These are phyloP conservation scores for Cinclus mexicanus DNA, from an alignment of 2,113 vertebrate genomes.

Conservation along the genomic window DNA sequence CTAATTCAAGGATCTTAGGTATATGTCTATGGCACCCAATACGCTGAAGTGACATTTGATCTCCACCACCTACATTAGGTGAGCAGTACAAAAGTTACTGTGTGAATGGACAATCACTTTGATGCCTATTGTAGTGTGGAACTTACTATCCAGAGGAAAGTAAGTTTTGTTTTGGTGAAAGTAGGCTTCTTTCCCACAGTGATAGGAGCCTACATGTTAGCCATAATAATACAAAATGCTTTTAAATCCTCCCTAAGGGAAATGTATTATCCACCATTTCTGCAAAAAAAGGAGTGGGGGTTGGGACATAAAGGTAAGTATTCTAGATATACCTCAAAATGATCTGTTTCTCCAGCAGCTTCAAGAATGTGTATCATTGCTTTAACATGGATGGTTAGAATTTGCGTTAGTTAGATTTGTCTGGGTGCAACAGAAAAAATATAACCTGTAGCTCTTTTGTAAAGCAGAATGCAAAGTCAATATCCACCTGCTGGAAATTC, in stretches of 20 bases:
- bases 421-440: not conserved
- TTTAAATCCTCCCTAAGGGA: slow-evolving; percentile 63
- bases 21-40: not conserved
- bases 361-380: slow-evolving; percentile 30
- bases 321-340: slow-evolving; percentile 64
- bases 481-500: not conserved
- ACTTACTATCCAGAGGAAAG: not conserved
- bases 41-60: not conserved
- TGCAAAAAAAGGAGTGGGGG: slow-evolving; percentile 52
- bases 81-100: not conserved
- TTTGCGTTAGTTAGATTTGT: slow-evolving; percentile 13
- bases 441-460: not conserved
- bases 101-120: not conserved
- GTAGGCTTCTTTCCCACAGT: slow-evolving; percentile 6
- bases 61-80: not conserved
- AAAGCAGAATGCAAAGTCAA: not conserved
- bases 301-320: not conserved
- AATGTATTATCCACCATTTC: slow-evolving; percentile 59
- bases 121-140: not conserved
- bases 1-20: not conserved
- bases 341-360: slow-evolving; percentile 43
- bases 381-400: slow-evolving; percentile 54
- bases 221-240: slow-evolving; percentile 54
- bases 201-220: slow-evolving; percentile 44
- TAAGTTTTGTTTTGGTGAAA: slow-evolving; percentile 26